These are phyloP conservation scores for Gibbula magus DNA, from an alignment of 2,888 invertebrate species.

Conservation along the genomic window DNA sequence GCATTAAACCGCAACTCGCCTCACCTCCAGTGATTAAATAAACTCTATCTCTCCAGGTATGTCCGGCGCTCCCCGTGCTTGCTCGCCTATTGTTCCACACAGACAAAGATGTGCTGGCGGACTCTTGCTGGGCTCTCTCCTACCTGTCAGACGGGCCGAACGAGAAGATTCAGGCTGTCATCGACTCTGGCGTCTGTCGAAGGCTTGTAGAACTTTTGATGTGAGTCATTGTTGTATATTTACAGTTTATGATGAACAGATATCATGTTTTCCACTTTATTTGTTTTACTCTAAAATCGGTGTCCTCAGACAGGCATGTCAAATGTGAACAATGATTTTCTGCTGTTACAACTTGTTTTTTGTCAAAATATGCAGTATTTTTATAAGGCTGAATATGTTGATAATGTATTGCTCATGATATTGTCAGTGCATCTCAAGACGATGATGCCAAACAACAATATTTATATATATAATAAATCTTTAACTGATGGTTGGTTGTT, in stretches of 20 bases:
- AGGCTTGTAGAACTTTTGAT: constrained; percentile 83
- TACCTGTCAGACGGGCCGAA: constrained; percentile 97
- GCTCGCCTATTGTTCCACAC: constrained; percentile 90
- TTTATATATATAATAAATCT: no score
- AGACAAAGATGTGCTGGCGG: constrained; percentile 92
- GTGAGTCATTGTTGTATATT: constrained; percentile 74
- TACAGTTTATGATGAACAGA: no score
- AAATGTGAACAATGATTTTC: no score
- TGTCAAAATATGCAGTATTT: neutral
- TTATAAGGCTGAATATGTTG: neutral
- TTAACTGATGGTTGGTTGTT: no score
- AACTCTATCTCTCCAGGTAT: constrained; percentile 59
- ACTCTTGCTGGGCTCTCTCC: constrained; percentile 97
- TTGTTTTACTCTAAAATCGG: no score
- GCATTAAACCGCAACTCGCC: no score
- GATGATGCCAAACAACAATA: no score
- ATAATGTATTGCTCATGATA: no score
- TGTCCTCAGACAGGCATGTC: no score
- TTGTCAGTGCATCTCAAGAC: no score
- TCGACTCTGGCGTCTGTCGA: constrained; percentile 94
- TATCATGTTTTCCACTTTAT: no score
- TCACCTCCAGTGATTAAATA: neutral
- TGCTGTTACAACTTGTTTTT: no score
- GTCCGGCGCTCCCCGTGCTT: constrained; percentile 84
- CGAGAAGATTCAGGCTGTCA: constrained; percentile 97